Evolutionary conservation across 2,888 invertebrate genomes (phyloP).

Genomic region (Pollenia labialis): DNA sequence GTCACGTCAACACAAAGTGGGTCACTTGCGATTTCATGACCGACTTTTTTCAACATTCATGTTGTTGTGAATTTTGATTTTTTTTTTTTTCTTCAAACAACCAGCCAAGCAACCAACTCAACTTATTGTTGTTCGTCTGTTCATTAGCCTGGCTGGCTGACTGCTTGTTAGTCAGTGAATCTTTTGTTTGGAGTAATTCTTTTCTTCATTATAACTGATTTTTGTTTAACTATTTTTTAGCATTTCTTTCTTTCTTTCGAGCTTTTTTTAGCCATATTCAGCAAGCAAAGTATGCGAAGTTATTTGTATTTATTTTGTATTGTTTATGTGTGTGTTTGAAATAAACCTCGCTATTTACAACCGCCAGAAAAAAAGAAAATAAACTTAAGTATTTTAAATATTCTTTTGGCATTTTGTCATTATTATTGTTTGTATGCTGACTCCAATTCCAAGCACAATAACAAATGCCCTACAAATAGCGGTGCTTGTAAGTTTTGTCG

Average conservation of each 20-base stretch:
- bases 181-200: conserved; percentile 35
- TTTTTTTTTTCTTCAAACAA: conserved; percentile 21
- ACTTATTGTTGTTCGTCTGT: conserved; percentile 24
- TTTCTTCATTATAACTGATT: conserved; percentile 35
- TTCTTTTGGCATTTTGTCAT: conserved; percentile 58
- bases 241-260: conserved; percentile 31
- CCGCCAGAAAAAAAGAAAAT: conserved; percentile 9
- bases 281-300: conserved; percentile 38
- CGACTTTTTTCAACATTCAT: conserved; percentile 78
- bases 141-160: conserved; percentile 7
- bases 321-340: neutral
- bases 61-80: conserved; percentile 47
- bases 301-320: conserved; percentile 37
- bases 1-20: conserved; percentile 78
- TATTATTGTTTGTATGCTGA: conserved; percentile 23
- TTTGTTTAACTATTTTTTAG: conserved; percentile 45
- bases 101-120: conserved; percentile 30
- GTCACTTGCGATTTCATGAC: conserved; percentile 84
- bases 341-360: conserved; percentile 36
- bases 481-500: neutral
- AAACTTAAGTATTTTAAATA: conserved; percentile 55
- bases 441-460: conserved; percentile 1
- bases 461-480: conserved; percentile 11
- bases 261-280: conserved; percentile 10
- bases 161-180: conserved; percentile 14